Evolutionary conservation across 2,797 vertebrate genomes (phyloP).

Genomic region (Sciurus vulgaris): DNA sequence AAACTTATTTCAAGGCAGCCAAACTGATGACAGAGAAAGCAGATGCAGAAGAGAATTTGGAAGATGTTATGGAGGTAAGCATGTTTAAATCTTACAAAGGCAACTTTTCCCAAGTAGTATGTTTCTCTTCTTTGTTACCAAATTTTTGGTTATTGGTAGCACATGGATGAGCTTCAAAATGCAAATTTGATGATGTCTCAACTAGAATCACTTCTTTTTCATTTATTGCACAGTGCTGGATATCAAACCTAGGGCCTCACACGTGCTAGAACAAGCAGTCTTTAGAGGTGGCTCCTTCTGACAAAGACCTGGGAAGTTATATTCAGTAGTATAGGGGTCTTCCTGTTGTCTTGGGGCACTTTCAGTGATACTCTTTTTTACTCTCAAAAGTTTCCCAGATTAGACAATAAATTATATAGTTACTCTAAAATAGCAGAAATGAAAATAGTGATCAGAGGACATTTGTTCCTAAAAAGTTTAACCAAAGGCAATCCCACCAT

Average conservation of each 20-base stretch:
- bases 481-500: neutral
- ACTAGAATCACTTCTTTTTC: neutral
- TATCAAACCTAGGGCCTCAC: neutral
- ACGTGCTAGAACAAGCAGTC: neutral
- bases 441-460: neutral
- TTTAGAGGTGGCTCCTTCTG: too few species aligned
- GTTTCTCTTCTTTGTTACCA: neutral
- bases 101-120: neutral
- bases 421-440: neutral
- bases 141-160: neutral
- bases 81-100: neutral
- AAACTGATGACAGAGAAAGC: slow-evolving; percentile 99
- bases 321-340: neutral
- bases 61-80: slow-evolving; percentile 97
- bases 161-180: neutral
- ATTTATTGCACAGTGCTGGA: neutral
- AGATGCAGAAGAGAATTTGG: slow-evolving; percentile 97
- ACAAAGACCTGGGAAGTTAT: neutral
- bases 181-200: neutral
- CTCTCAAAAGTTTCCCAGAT: neutral
- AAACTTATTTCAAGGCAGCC: slow-evolving; percentile 98
- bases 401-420: neutral
- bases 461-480: neutral
- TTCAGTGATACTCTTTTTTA: neutral
- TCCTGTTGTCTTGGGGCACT: neutral